Conservation (phyloP, 2,797 vertebrate species). For the Sylvia borin region DNA sequence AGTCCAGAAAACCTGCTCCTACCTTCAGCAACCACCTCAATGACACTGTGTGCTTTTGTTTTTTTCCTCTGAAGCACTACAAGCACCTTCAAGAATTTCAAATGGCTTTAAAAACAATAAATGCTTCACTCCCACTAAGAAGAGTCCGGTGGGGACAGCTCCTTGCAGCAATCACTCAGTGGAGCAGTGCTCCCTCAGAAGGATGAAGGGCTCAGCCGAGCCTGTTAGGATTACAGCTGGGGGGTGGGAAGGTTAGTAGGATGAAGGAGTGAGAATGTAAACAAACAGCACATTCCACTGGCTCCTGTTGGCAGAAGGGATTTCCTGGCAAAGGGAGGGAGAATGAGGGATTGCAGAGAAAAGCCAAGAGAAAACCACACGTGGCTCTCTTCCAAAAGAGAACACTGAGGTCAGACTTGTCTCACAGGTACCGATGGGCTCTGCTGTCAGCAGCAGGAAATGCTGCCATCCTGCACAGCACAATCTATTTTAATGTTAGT, state of each 20-base stretch:
- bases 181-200: not conserved
- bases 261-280: conserved; percentile 58
- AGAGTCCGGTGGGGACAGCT: not conserved
- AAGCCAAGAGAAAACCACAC: conserved; percentile 38
- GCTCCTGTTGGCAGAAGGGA: conserved; percentile 35
- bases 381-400: conserved; percentile 9
- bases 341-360: not conserved
- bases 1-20: not conserved
- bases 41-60: not conserved
- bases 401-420: not conserved
- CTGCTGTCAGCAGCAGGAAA: not conserved
- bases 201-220: not conserved
- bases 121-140: not conserved
- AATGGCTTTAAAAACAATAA: not conserved
- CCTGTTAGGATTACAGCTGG: not conserved
- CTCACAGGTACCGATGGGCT: not conserved
- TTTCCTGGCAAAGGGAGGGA: conserved; percentile 7
- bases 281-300: conserved; percentile 51
- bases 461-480: not conserved
- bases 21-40: not conserved
- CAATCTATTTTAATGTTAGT: not conserved
- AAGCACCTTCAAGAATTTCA: not conserved
- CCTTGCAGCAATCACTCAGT: not conserved
- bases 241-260: conserved; percentile 29
- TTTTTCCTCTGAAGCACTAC: not conserved